Base-by-base conservation (phyloP, 1,140 invertebrate species). In the Kradibia gibbosae region DNA sequence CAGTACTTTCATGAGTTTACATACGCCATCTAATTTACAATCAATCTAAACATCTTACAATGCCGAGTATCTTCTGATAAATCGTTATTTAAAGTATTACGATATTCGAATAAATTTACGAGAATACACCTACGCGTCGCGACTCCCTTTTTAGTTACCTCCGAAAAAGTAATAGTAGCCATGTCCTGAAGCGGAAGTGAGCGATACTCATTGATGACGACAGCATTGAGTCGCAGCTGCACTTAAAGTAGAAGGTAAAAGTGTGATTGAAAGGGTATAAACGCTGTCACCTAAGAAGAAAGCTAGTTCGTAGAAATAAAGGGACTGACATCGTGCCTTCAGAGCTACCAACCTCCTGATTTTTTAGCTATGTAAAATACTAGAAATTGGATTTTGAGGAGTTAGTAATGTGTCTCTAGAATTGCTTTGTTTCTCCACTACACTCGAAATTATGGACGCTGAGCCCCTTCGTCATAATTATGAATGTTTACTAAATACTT, bases 161-260 rank as follows among this genome's bases (percentile, higher is more conserved):
- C 62, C 7, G 34, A 5, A 39, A 0, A 25, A 39, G 39, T 39
- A 71, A 45, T 48, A 71, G 5, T 3, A 22, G 17, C 8, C 79
- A 82, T 78, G 84, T 83, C 83, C 83, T 82, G 80, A 83, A 85
- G 83, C 83, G 83, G 83, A 85, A 86, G 73, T 36, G 55, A 70
- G 82, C n/a, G n/a, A n/a, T n/a, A 83, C 65, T 86, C 85, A 86
- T 85, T 84, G 83, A 82, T 85, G 85, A 86, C 84, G 80, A 86
- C 79, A 84, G 84, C 80, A 82, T n/a, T 20, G n/a, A 10, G 31
- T 34, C 36, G 77, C 2, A 39, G 25, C 17, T 73, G 31, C 50
- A 13, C 22, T 25, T 3, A 3, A 4, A 73, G 39, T 8, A 73
- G 22, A 31, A n/a, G 13, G 36, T 34, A 55, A 2, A 55, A 50